These are phyloP conservation scores for Geopemphigus sp. DNA, from an alignment of 1,140 invertebrate species.

Conservation along the genomic window DNA sequence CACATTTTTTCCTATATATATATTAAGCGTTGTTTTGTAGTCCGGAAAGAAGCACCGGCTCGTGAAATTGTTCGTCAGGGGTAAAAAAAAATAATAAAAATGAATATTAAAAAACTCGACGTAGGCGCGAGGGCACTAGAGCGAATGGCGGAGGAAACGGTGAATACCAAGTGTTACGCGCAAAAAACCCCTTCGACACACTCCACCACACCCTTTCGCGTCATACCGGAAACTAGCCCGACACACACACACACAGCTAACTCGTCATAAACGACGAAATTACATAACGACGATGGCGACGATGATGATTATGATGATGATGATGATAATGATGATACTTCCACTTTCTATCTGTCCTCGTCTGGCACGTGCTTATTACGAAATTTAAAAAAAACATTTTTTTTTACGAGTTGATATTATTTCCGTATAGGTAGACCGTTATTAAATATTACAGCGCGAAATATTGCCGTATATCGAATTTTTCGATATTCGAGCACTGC, in stretches of 20 bases:
- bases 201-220: neutral
- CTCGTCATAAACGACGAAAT: constrained; percentile 34
- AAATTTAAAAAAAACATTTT: neutral
- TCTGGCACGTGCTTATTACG: neutral
- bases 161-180: constrained; percentile 32
- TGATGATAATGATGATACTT: neutral
- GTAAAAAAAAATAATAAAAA: constrained; percentile 24
- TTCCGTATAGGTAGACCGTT: no score
- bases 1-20: neutral
- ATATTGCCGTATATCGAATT: no score
- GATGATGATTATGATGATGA: neutral
- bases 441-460: no score
- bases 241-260: neutral
- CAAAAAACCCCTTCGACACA: neutral
- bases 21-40: constrained; percentile 40
- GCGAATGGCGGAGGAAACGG: neutral
- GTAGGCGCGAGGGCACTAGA: neutral
- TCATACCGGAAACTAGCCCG: constrained; percentile 12
- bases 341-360: neutral
- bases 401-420: no score
- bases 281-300: neutral
- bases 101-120: constrained; percentile 45
- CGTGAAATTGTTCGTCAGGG: constrained; percentile 36
- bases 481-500: no score
- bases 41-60: constrained; percentile 37